A percentile compares a stretch with the other conserved stretches of the same genome.
phyloP scores from a whole-genome alignment of 1,140 invertebrate species.

The Drosophila dunni region DNA sequence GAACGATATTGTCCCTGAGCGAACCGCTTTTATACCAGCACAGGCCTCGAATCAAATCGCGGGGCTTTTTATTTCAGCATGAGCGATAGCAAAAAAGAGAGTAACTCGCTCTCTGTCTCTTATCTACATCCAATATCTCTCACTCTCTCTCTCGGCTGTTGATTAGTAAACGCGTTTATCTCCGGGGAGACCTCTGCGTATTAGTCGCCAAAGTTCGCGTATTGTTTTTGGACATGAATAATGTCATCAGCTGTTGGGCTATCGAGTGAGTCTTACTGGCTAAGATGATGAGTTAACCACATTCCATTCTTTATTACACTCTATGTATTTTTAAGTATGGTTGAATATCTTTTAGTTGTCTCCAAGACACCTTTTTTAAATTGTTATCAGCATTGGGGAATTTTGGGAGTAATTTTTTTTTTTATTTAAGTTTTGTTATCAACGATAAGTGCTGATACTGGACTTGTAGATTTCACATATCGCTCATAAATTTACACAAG shows the following conservation, averaged over 20 bases:
- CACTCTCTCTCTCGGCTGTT: background rate
- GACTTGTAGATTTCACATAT: constrained; percentile 27
- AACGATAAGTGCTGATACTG: constrained; percentile 45
- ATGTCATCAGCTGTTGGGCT: constrained; percentile 36
- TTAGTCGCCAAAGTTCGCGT: constrained; percentile 21
- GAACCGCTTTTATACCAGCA: constrained; percentile 63
- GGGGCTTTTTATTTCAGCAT: constrained; percentile 63
- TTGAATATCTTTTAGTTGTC: background rate
- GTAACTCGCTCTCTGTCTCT: constrained; percentile 1
- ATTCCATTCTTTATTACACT: constrained; percentile 15
- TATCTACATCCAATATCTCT: background rate
- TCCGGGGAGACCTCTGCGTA: constrained; percentile 44
- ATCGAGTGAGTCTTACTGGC: background rate
- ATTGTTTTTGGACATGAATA: constrained; percentile 39
- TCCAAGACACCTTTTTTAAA: constrained; percentile 9
- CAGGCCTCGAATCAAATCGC: constrained; percentile 1
- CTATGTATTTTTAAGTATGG: background rate
- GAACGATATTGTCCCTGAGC: constrained; percentile 44
- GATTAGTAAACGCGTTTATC: constrained; percentile 30
- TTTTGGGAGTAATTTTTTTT: constrained; percentile 50
- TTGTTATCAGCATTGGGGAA: constrained; percentile 35
- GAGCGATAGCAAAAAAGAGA: constrained; percentile 16
- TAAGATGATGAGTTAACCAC: constrained; percentile 7
- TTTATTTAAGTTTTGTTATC: constrained; percentile 56
- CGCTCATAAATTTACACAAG: constrained; percentile 45